Evolutionary conservation across 2,113 vertebrate genomes (phyloP).

Genomic region (Sciurus niger): DNA sequence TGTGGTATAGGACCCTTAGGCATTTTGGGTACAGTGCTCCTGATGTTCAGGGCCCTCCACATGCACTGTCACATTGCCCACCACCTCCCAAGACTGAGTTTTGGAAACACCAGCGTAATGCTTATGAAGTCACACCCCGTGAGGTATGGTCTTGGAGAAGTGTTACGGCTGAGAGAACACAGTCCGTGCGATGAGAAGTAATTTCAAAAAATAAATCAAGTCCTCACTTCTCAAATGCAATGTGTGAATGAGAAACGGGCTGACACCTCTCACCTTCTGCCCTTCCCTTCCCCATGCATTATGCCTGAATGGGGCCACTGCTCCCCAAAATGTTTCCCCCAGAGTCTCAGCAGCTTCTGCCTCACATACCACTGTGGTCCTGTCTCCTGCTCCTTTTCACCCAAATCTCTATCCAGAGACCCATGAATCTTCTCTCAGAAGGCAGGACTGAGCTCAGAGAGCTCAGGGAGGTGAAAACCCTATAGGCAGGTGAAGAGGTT

Average conservation of each 20-base stretch:
- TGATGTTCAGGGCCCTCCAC: neutral
- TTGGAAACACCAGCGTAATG: constrained; percentile 68
- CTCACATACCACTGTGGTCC: neutral
- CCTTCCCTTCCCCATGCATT: neutral
- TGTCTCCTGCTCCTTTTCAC: neutral
- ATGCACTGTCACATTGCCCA: neutral
- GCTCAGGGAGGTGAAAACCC: neutral
- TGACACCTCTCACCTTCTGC: neutral
- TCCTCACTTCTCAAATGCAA: constrained; percentile 23
- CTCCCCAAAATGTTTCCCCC: neutral
- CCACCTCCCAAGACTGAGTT: constrained; percentile 3
- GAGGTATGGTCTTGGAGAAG: constrained; percentile 61
- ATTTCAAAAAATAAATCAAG: constrained; percentile 76
- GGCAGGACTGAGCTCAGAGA: neutral
- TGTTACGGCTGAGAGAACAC: constrained; percentile 69
- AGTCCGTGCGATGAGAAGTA: constrained; percentile 59
- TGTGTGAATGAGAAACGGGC: neutral
- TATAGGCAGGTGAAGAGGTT: neutral
- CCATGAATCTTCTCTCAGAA: neutral
- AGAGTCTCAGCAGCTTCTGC: neutral
- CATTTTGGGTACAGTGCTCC: no score
- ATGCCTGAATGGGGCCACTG: neutral
- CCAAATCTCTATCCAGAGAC: neutral
- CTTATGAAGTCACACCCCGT: constrained; percentile 74
- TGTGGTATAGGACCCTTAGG: neutral